Conservation (phyloP, 2,797 vertebrate genomes). For the Pogoniulus pusillus region DNA sequence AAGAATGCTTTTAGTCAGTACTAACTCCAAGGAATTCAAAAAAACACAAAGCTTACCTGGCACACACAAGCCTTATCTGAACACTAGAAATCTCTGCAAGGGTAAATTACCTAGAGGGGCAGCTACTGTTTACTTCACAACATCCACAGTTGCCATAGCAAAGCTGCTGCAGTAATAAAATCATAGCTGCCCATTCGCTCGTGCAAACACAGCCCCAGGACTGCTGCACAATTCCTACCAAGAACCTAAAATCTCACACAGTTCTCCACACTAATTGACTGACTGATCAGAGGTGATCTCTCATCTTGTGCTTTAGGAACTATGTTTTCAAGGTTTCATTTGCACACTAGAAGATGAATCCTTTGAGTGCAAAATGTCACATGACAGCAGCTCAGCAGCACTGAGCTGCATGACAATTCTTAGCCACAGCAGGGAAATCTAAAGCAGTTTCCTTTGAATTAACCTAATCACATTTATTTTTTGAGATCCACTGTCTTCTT, state of each 20-base stretch:
- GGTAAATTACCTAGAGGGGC: not conserved
- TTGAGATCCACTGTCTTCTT: not conserved
- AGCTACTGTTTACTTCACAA: not conserved
- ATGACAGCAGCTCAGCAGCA: not conserved
- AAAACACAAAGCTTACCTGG: not conserved
- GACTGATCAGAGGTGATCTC: not conserved
- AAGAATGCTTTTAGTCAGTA: not conserved
- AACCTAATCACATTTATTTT: not conserved
- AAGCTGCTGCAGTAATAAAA: not conserved
- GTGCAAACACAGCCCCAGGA: not conserved
- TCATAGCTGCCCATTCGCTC: not conserved
- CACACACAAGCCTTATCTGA: not conserved
- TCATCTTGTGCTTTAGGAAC: not conserved
- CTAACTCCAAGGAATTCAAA: not conserved
- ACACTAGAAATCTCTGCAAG: not conserved
- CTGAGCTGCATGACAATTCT: not conserved
- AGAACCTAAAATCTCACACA: not conserved
- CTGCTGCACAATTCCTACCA: not conserved
- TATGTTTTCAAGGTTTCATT: not conserved
- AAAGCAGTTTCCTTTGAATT: conserved; percentile 8
- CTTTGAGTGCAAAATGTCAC: not conserved
- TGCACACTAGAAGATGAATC: not conserved
- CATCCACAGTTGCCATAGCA: not conserved
- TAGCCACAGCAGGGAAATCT: conserved; percentile 8
- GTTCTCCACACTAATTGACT: not conserved